Base-by-base conservation (phyloP, 2,113 vertebrate species). In the Urocitellus parryii region DNA sequence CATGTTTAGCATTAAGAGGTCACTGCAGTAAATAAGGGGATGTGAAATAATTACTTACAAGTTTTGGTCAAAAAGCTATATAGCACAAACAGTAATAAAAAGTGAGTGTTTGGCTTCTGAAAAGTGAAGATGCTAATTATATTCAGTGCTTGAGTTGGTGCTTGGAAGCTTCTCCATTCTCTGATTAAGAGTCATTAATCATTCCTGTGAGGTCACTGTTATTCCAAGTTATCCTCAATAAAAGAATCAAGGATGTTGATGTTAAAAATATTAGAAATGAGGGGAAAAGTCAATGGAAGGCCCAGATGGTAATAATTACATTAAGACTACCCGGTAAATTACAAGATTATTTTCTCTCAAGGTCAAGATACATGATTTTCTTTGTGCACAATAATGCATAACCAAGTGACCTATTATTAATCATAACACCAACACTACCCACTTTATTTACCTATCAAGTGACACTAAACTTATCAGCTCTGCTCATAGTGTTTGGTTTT, bases 321-420 rank as follows among this genome's bases (percentile, higher is more conserved):
- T 72, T 10, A 61, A 80, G 79, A 93, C 94, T 79, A 76, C 39
- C 82, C 8, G 85, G 78, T 3, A 80, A 96, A 95, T 91, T 94
- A 85, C 48, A 97, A 96, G 91, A 88, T 29, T 96, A 39, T 88
- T 96, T 93, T 70, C 61, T 96, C 73, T 37, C 72, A 97, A 95
- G 56, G 90, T 51, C 82, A 90, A 97, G 76, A 63, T 95, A 86
- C 98, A 18, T 0, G 96, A 94, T 97, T 77, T 80, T 97, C 79
- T 91, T 77, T 96, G 17, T 93, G 25, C 12, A 93, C 88, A 97
- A 24, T 2, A 25, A 92, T 92, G 68, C 80, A 67, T 70, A 97
- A 97, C 91, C 10, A 13, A 97, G 39, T 91, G 96, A 97, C 53
- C n/a, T 94, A 73, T 95, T 85, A 96, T 98, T 97, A 97, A 97